Evolutionary conservation across 37 sponge, comb jelly and placozoan genomes (phyloP).

Genomic region (Mnemiopsis leidyi): DNA sequence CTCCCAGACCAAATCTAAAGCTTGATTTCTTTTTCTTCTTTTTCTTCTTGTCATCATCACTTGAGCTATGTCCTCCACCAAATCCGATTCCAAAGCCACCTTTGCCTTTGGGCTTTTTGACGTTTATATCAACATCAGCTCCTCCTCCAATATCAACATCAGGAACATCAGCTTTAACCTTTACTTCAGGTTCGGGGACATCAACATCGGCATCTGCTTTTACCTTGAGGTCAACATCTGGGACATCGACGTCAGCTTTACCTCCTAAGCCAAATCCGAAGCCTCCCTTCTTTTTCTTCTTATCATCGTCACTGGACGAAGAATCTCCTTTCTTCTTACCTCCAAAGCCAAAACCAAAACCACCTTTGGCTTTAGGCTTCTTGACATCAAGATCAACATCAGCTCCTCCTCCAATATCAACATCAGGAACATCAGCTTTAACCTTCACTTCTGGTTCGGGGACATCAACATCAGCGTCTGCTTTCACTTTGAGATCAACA

Average conservation of each 20-base stretch:
- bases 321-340: background rate
- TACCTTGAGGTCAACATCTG: background rate
- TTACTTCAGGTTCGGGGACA: background rate
- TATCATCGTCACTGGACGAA: background rate
- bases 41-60: background rate
- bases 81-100: background rate
- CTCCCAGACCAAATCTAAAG: constrained; percentile 28
- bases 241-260: background rate
- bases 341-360: constrained; percentile 49
- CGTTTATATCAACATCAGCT: constrained; percentile 21
- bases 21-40: constrained; percentile 26
- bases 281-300: constrained; percentile 60
- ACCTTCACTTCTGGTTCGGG: background rate
- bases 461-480: constrained; percentile 3
- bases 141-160: constrained; percentile 34
- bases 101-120: constrained; percentile 12
- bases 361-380: background rate
- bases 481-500: background rate
- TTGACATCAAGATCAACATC: constrained; percentile 24
- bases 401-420: background rate
- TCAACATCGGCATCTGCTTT: background rate
- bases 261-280: background rate
- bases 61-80: constrained; percentile 23
- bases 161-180: background rate
- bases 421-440: background rate